Base-by-base conservation (phyloP, 2,888 invertebrate genomes). In the Scaptodrosophila latifasciaeformis region DNA sequence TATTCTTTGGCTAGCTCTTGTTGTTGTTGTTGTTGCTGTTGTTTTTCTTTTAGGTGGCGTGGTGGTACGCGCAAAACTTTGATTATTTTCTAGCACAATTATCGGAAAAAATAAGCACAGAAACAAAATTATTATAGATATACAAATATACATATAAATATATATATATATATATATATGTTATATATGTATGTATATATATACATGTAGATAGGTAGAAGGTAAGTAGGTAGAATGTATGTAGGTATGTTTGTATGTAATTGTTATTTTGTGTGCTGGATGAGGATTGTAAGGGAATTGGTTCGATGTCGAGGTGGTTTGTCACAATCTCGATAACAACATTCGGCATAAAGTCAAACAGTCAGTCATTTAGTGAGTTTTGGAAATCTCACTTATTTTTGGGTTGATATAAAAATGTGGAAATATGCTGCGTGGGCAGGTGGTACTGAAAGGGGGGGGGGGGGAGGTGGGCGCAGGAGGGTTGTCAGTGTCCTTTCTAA, bases 351-450 rank as follows among this genome's bases (percentile, higher is more conserved):
- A n/a, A n/a, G n/a, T n/a, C n/a, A n/a, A n/a, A n/a, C n/a, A n/a
- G n/a, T n/a, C n/a, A n/a, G n/a, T n/a, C n/a, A n/a, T n/a, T n/a
- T n/a, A n/a, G n/a, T n/a, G n/a, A n/a, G n/a, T n/a, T n/a, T n/a
- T n/a, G n/a, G n/a, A n/a, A n/a, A n/a, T n/a, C n/a, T n/a, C n/a
- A n/a, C n/a, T n/a, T n/a, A n/a, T n/a, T n/a, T n/a, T n/a, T n/a
- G n/a, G n/a, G n/a, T n/a, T n/a, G n/a, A n/a, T n/a, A n/a, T n/a
- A n/a, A n/a, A n/a, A n/a, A n/a, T n/a, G n/a, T n/a, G n/a, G n/a
- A n/a, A n/a, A n/a, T n/a, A n/a, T 31, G 42, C 15, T 51, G 55
- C 58, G 65, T 61, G 58, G 65, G 65, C 59, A 60, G 61, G 50
- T 64, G 54, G 48, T 52, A 21, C 30, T 60, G 30, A 27, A 51